Conservation (phyloP, 1,140 invertebrate species). For the Dolichoris vasculosae region DNA sequence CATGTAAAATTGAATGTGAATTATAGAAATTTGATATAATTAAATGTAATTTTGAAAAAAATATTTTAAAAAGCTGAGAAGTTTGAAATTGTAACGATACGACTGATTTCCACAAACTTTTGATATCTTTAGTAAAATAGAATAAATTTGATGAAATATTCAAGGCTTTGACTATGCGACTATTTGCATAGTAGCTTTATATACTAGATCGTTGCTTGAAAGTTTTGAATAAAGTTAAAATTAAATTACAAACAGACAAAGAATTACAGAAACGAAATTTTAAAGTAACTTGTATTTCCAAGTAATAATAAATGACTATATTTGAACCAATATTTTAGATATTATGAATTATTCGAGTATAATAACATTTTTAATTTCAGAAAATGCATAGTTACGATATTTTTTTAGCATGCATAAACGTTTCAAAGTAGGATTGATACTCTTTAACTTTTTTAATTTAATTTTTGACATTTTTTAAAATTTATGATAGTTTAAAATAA, state of each 20-base stretch:
- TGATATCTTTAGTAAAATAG: neutral
- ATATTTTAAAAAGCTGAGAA: too few species aligned
- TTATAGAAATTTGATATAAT: too few species aligned
- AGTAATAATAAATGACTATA: neutral
- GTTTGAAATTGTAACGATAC: too few species aligned
- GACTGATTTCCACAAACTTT: neutral
- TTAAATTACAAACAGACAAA: slow-evolving; percentile 5
- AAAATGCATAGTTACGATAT: too few species aligned
- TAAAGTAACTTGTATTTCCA: neutral
- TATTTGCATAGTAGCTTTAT: neutral
- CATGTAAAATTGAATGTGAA: too few species aligned
- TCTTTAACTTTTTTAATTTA: too few species aligned
- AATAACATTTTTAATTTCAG: too few species aligned
- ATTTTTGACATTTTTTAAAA: too few species aligned
- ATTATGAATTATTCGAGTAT: too few species aligned
- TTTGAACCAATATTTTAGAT: neutral
- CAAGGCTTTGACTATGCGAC: neutral
- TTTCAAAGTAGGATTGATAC: too few species aligned
- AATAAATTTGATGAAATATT: slow-evolving; percentile 3
- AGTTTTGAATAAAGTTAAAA: neutral
- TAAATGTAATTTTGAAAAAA: neutral
- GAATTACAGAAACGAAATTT: neutral
- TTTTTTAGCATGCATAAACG: too few species aligned
- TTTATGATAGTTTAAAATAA: too few species aligned
- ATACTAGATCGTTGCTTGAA: neutral